phyloP scores from a whole-genome alignment of 2,113 vertebrate species.

The Falco punctatus region DNA sequence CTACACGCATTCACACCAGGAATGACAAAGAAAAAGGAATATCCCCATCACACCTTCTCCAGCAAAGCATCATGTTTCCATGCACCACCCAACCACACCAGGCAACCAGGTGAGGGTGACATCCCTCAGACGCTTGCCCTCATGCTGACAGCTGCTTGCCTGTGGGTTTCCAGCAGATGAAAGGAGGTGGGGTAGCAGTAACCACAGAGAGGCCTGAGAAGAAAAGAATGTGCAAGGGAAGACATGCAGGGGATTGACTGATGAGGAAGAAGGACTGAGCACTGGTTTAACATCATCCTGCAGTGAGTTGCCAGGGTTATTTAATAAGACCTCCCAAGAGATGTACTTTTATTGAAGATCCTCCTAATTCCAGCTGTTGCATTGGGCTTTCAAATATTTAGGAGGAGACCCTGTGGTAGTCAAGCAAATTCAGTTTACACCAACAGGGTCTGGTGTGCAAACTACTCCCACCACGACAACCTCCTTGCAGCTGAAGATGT shows the following conservation, averaged over 20 bases:
- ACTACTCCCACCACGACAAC: not conserved
- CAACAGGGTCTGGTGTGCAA: not conserved
- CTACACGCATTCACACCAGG: fast-evolving
- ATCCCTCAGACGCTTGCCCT: not conserved
- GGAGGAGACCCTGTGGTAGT: fast-evolving
- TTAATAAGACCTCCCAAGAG: not conserved
- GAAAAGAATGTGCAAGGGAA: not conserved
- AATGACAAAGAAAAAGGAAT: not conserved
- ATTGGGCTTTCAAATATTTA: fast-evolving
- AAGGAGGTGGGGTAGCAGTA: not conserved
- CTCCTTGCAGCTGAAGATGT: not conserved
- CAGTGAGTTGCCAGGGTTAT: not conserved
- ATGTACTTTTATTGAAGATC: not conserved
- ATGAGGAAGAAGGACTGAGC: not conserved
- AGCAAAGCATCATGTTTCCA: fast-evolving
- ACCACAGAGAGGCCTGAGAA: not conserved
- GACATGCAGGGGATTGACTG: not conserved
- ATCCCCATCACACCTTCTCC: not conserved
- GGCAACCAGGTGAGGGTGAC: not conserved
- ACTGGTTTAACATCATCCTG: not conserved
- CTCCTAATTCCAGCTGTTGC: fast-evolving
- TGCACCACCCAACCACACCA: fast-evolving
- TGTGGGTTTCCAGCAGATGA: not conserved
- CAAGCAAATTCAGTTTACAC: not conserved
- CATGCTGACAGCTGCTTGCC: not conserved